Evolutionary conservation across 2,113 vertebrate species (phyloP).

Genomic region (Phyllostomus hastatus): DNA sequence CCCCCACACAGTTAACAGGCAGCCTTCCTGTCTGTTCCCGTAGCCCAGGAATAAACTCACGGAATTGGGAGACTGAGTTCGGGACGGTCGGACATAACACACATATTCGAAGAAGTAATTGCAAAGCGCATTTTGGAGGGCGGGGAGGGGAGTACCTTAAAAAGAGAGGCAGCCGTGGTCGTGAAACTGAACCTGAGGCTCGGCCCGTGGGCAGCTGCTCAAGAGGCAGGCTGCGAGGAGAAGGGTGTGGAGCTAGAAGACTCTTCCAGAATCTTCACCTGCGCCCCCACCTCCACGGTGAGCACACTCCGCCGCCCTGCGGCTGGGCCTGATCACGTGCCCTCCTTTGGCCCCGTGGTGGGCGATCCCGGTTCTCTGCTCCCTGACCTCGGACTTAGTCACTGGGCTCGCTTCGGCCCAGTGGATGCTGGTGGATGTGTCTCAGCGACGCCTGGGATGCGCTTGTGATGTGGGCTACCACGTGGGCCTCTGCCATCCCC

Average conservation of each 20-base stretch:
- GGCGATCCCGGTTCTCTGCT: background rate
- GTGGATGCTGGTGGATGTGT: fast-evolving
- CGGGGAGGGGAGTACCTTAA: background rate
- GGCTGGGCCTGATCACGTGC: background rate
- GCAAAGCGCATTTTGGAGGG: no score
- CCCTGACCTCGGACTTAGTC: background rate
- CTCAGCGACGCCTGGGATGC: fast-evolving
- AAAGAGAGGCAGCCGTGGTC: background rate
- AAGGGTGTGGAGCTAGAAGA: background rate
- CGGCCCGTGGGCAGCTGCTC: fast-evolving
- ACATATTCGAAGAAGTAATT: background rate
- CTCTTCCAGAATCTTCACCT: background rate
- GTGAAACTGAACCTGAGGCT: fast-evolving
- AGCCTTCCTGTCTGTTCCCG: background rate
- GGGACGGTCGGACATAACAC: background rate
- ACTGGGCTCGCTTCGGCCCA: background rate
- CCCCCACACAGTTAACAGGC: background rate
- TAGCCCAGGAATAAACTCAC: background rate
- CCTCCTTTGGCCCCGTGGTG: background rate
- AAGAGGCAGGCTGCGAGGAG: background rate
- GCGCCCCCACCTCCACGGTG: fast-evolving
- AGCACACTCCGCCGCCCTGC: background rate
- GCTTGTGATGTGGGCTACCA: background rate
- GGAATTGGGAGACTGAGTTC: background rate
- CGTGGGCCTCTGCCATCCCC: fast-evolving